A percentile compares a stretch with the other conserved stretches of the same genome.
phyloP scores from a whole-genome alignment of 1,140 invertebrate species.

The Scaptomyza pallida region DNA sequence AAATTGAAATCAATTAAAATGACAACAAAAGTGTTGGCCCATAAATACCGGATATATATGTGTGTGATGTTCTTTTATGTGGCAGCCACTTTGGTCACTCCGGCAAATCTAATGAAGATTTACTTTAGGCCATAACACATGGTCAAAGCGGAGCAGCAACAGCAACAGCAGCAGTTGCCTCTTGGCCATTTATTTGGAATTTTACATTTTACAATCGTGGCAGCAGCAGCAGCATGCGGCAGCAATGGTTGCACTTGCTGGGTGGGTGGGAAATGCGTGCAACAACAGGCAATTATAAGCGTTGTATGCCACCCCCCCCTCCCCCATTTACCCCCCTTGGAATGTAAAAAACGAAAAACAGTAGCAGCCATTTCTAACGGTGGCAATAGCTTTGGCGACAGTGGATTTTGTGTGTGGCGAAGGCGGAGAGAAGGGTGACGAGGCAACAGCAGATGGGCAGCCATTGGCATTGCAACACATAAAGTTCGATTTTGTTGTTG shows the following conservation, averaged over 20 bases:
- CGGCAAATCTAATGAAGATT: slow-evolving; percentile 83
- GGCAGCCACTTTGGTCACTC: slow-evolving; percentile 64
- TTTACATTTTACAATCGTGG: slow-evolving; percentile 75
- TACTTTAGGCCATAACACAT: slow-evolving; percentile 83
- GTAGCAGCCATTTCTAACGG: slow-evolving; percentile 69
- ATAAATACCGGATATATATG: slow-evolving; percentile 65
- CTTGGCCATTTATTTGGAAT: slow-evolving; percentile 80
- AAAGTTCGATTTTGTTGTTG: slow-evolving; percentile 74
- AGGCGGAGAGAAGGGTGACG: slow-evolving; percentile 2
- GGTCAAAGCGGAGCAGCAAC: slow-evolving; percentile 64
- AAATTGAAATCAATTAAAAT: slow-evolving; percentile 82
- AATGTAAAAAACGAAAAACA: not conserved
- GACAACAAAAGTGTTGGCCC: slow-evolving; percentile 74
- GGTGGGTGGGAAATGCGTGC: slow-evolving; percentile 56
- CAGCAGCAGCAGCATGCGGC: slow-evolving; percentile 15
- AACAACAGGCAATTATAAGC: slow-evolving; percentile 79
- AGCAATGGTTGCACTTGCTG: slow-evolving; percentile 43
- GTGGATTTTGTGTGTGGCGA: slow-evolving; percentile 46
- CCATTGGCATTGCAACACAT: slow-evolving; percentile 79
- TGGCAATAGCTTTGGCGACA: slow-evolving; percentile 81
- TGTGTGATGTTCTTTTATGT: slow-evolving; percentile 61
- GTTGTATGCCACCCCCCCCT: slow-evolving; percentile 45
- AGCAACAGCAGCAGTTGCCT: slow-evolving; percentile 40
- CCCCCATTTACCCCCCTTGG: no score
- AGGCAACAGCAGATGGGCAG: slow-evolving; percentile 55